Base-by-base conservation (phyloP, 2,888 invertebrate genomes). In the Drosophila suboccidentalis region DNA sequence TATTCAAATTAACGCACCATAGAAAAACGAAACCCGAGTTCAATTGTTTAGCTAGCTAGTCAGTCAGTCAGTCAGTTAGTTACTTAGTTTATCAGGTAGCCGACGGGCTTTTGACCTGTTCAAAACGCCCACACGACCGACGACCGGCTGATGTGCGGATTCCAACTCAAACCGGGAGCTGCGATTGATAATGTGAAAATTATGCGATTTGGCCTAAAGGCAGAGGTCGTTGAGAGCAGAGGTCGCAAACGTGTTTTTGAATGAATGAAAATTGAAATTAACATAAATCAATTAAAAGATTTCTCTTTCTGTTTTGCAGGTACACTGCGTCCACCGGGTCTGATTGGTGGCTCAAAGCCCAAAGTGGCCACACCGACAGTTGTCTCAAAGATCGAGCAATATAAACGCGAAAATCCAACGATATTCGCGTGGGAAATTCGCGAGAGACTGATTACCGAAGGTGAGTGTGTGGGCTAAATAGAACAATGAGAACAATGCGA, bases 391-490 rank as follows among this genome's bases (percentile, higher is more conserved):
- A 99, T 99, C 91, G 99, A 99, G 93, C 97, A 98, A 93, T 98
- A 99, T 95, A 99, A 99, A 94, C 94, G 98, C 86, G 98, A 99
- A 93, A 99, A 99, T 93, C 98, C 99, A 4, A 99, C 99, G 70
- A 98, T 99, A 91, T 99, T 99, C 93, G 99, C 99, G 50, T 99
- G 99, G 99, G 99, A 99, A 94, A 99, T 99, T 83, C 95, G 99
- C 65, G 99, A 99, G 93, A 95, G 98, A 92, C 96, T 99, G 75
- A 97, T 99, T 91, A 97, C 97, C 76, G 98, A 99, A 96, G 98
- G 98, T 98, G 95, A 95, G 98, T 98, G 95, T 95, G 93, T 80
- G 39, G 9, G 4, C 34, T 4, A 44, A 49, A 32, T 22, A 26
- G 47, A 66, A 76, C 80, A 83, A 78, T 71, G 62, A 32, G 36